Evolutionary conservation across 2,113 vertebrate genomes (phyloP), one percentile per base, ranked within the genome.

Genomic region (Chaenocephalus aceratus): DNA sequence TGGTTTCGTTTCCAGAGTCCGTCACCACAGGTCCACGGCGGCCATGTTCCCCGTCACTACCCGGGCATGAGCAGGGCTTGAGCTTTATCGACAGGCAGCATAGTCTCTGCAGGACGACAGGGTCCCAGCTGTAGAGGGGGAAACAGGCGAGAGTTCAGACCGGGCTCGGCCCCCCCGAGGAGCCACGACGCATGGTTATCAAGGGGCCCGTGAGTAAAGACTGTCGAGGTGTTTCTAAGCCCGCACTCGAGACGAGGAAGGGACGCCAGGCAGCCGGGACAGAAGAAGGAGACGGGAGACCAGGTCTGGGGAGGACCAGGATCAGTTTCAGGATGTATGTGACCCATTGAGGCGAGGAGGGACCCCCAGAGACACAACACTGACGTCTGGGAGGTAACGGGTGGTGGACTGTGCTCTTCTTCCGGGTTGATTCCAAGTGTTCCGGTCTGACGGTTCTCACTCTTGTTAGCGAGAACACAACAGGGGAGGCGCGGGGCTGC

Each of bases 331-430:
- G 87, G 53, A 0, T 89, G 67, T 8, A 86, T 85, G 53, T 93
- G 94, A 68, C 94, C 93, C 75, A 97, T 83, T 0, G 97, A 94
- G 0, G 96, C 92, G 46, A 98, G 90, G 61, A 98, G 54, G 0
- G 95, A 96, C 73, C 95, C 92, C 97, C 97, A 97, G 14, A 98
- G 91, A 68, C 95, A 97, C 79, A 96, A 80, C 0, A 95, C 72
- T 0, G 96, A 95, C 0, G 92, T 92, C 0, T 89, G 87, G 5
- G 94, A 61, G 13, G 94, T 85, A 0, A 88, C 71, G 0, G 87
- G 73, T 0, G 74, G 26, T 74, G 90, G 0, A 53, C 64, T 0
- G 65, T 85, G 49, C 83, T 48, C 12, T 12, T 60, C 63, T 0
- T 52, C 74, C 2, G 65, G 72, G 26, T 0, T 2, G 30, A n/a